Evolutionary conservation across 1,140 invertebrate species (phyloP), one percentile per base, ranked within the genome.

Genomic region (Ceratoteleas bidentatus): DNA sequence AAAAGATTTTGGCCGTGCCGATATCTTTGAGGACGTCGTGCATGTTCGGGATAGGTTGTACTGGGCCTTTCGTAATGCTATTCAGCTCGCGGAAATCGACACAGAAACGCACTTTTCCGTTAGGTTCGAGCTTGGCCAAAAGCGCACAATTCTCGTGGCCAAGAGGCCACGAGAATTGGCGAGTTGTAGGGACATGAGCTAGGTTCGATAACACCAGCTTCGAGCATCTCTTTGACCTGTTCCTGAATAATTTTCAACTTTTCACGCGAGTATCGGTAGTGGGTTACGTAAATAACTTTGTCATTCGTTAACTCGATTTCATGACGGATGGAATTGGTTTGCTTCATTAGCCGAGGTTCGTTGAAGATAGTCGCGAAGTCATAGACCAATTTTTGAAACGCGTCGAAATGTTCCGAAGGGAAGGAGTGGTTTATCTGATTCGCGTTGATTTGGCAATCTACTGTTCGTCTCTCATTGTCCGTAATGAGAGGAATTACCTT

Each of bases 71-170:
- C 0, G 90, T 92, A 0, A 90, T 78, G 0, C 11, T 16, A 73
- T 93, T 93, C 0, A 93, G 32, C 40, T 58, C 0, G 0, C 54
- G 1, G 10, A 36, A n/a, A n/a, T n/a, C n/a, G n/a, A n/a, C n/a
- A n/a, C n/a, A n/a, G n/a, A n/a, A n/a, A n/a, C n/a, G n/a, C 0
- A 76, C 74, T 0, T 66, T 76, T 0, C 88, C 89, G 66, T 93
- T 89, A 24, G 64, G 90, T 81, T 93, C 94, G n/a, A n/a, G n/a
- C 9, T 74, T 82, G 2, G n/a, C n/a, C n/a, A n/a, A n/a, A n/a
- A n/a, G n/a, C n/a, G n/a, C n/a, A n/a, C n/a, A n/a, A n/a, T n/a
- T n/a, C n/a, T n/a, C n/a, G n/a, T n/a, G 36, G 36, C 36, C 10
- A 38, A 10, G 6, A 6, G 6, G 92, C 88, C 4, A 92, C 24